Base-by-base conservation (phyloP, 2,888 invertebrate genomes). In the Lampropteryx suffumata region DNA sequence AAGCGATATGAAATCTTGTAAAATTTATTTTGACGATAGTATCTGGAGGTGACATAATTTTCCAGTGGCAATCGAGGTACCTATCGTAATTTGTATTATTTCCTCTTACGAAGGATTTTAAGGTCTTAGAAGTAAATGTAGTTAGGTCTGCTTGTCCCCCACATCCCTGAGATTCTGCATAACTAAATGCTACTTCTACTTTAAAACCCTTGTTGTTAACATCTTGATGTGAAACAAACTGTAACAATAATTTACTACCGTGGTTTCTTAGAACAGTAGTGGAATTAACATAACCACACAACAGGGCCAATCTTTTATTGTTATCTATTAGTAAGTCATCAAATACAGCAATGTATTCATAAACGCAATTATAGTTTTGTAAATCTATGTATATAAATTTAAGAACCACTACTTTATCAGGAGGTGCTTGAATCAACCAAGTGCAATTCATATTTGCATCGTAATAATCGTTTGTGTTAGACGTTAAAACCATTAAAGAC, bases 371-470 rank as follows among this genome's bases (percentile, higher is more conserved):
- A 0, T 39, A 10, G 32, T 69, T 71, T 67, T 93, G 92, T 57
- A 94, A 63, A 33, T 91, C 87, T 50, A 95, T 90, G 39, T 88
- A 84, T 30, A 88, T 78, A 62, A 94, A 94, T 80, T 91, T 92
- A n/a, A 96, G 65, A 6, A 93, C 80, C 6, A 95, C 90, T 33
- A 92, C 88, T 75, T 94, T 93, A 54, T 91, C 91, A 12, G 69
- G 61, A 0, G 94, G 95, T 0, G 96, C 96, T 43, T 91, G 91
- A 41, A 98, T 93, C 47, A 91, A 77, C 98, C 98, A 98, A 0
- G 91, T 84, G 75, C 97, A 98, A 62, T 93, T 92, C 62, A 93
- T 76, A 57, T 90, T 80, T 14, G 83, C 80, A 27, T 89, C 87
- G 61, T 92, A 94, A 14, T 71, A 78, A 26, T 74, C 69, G 1